Evolutionary conservation across 1,140 invertebrate genomes (phyloP).

Genomic region (Trinorchestia longiramus): DNA sequence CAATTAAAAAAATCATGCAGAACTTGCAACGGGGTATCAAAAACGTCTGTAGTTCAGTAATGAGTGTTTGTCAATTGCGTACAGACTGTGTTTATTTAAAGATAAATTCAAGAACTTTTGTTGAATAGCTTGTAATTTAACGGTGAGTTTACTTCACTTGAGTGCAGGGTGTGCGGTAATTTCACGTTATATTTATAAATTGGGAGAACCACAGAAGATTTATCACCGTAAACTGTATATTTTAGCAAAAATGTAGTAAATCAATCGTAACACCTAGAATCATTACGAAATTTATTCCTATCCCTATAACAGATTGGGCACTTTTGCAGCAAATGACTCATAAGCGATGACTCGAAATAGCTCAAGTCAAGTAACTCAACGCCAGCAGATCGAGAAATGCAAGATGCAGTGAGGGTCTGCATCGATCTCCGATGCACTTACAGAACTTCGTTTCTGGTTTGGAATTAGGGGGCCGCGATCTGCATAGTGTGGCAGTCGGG

Average conservation of each 20-base stretch:
- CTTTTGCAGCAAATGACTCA: neutral
- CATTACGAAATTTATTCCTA: neutral
- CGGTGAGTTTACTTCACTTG: neutral
- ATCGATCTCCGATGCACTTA: constrained; percentile 17
- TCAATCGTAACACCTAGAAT: neutral
- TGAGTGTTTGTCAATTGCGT: neutral
- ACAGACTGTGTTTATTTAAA: neutral
- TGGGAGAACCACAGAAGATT: neutral
- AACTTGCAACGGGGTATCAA: too few relatives aligned
- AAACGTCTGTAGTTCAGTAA: neutral
- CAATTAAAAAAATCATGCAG: too few relatives aligned
- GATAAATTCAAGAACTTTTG: neutral
- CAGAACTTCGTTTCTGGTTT: neutral
- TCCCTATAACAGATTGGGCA: neutral
- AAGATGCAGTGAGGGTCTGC: neutral
- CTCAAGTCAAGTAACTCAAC: neutral
- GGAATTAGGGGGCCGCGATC: neutral
- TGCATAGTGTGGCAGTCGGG: too few relatives aligned
- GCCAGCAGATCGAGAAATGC: constrained; percentile 16
- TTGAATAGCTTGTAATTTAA: neutral
- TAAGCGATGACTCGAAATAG: neutral
- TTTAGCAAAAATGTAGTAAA: neutral
- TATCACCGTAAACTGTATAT: neutral
- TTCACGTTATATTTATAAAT: neutral
- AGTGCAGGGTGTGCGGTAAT: neutral